A percentile compares a stretch with the other conserved stretches of the same genome.
Evolutionary conservation across 2,797 vertebrate species (phyloP).

Genomic region (Botia almorhae): DNA sequence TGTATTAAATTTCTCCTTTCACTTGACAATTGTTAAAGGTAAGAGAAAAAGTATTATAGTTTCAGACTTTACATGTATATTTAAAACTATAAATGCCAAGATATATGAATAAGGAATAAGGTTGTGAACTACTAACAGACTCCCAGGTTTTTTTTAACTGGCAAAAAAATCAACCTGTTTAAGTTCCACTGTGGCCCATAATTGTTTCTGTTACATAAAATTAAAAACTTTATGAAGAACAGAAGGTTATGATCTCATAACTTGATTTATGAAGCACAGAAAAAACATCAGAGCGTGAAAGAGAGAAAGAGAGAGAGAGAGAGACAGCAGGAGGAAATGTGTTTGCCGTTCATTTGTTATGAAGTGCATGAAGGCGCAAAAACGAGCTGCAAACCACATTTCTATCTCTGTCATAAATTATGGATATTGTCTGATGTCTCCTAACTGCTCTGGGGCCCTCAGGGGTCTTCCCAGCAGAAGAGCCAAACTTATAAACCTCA

Average conservation of each 20-base stretch:
- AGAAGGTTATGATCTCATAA: not conserved
- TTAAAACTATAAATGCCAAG: no score
- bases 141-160: no score
- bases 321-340: constrained; percentile 47
- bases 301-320: constrained; percentile 24
- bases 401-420: constrained; percentile 57
- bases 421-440: constrained; percentile 59
- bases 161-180: not conserved
- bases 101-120: no score
- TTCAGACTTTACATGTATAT: not conserved
- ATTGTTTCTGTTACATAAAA: constrained; percentile 7
- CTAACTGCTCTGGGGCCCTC: constrained; percentile 56
- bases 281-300: not conserved
- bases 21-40: no score
- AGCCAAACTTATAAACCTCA: constrained; percentile 33
- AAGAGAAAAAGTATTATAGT: no score
- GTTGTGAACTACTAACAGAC: no score
- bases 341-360: constrained; percentile 44
- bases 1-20: no score
- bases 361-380: constrained; percentile 42
- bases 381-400: constrained; percentile 51
- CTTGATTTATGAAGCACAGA: constrained; percentile 27
- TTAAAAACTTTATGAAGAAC: not conserved
- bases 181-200: not conserved
- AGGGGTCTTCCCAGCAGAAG: constrained; percentile 40